A percentile compares a stretch with the other conserved stretches of the same genome.
phyloP scores from a whole-genome alignment of 64 coral and sea anemone genomes.

The Dendrophyllia cribrosa region DNA sequence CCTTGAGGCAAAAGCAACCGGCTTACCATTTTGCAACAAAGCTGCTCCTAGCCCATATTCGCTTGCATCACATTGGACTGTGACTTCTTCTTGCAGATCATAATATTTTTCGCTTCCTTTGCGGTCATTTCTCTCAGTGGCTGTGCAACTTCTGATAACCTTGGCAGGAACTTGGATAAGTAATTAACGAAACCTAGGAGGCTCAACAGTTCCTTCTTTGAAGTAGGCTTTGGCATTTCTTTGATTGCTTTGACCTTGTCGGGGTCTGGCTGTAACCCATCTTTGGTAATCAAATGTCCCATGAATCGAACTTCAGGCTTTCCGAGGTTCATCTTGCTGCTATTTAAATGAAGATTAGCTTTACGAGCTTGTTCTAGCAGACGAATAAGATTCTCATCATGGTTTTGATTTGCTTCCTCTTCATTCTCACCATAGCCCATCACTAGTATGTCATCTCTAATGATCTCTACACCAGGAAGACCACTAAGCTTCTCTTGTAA shows the following conservation, averaged over 20 bases:
- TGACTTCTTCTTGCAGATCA: no score
- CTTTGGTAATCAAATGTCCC: conserved; percentile 52
- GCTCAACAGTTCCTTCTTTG: conserved; percentile 35
- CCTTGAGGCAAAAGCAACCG: no score
- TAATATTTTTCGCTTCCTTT: background rate
- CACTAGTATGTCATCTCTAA: no score
- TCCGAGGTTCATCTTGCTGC: conserved; percentile 41
- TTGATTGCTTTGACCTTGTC: conserved; percentile 35
- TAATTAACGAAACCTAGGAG: conserved; percentile 42
- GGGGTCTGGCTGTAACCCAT: conserved; percentile 62
- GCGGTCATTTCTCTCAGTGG: conserved; percentile 23
- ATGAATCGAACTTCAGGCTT: conserved; percentile 56
- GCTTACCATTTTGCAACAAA: no score
- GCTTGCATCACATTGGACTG: no score
- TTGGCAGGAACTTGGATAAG: conserved; percentile 39
- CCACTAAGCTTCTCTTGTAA: conserved; percentile 40
- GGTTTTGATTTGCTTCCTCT: conserved; percentile 30
- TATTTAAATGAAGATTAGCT: conserved; percentile 41
- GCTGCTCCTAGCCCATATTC: no score
- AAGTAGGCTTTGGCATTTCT: conserved; percentile 40
- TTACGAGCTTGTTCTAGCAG: conserved; percentile 28
- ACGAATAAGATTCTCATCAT: conserved; percentile 27
- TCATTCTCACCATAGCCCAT: conserved; percentile 39
- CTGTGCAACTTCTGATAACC: conserved; percentile 7
- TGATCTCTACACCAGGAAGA: no score